phyloP scores from a whole-genome alignment of 2,113 vertebrate genomes.

The Pollachius pollachius region DNA sequence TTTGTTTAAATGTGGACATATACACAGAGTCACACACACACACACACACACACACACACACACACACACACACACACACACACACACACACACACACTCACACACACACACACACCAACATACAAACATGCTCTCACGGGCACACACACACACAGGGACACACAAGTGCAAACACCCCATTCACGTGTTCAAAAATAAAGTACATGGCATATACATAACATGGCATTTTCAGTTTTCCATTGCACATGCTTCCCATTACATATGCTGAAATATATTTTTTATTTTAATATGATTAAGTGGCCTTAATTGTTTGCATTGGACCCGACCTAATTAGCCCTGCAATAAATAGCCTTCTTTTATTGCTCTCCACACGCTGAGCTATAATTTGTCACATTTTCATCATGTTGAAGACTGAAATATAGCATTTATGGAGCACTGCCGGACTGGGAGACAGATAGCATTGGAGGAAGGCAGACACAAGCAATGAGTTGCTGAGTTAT shows the following conservation, averaged over 20 bases:
- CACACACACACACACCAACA: neutral
- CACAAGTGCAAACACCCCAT: no score
- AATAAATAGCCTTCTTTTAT: slow-evolving; percentile 84
- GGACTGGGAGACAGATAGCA: slow-evolving; percentile 51
- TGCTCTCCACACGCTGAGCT: slow-evolving; percentile 48
- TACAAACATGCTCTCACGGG: neutral
- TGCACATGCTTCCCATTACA: slow-evolving; percentile 81
- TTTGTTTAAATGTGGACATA: slow-evolving; percentile 22
- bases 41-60: no score
- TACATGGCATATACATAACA: slow-evolving; percentile 8
- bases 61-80: neutral
- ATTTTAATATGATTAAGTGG: slow-evolving; percentile 85
- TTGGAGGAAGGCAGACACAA: slow-evolving; percentile 40
- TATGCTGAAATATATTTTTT: slow-evolving; percentile 79
- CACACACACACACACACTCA: no score
- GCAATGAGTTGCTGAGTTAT: slow-evolving; percentile 58
- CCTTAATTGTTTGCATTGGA: slow-evolving; percentile 89
- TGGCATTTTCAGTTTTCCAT: slow-evolving; percentile 81
- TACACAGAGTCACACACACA: neutral
- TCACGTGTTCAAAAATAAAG: no score
- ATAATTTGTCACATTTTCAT: slow-evolving; percentile 65
- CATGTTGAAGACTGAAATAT: slow-evolving; percentile 47
- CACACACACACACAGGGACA: slow-evolving; percentile 8
- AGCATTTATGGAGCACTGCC: slow-evolving; percentile 43
- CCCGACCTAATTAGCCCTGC: slow-evolving; percentile 86